phyloP scores from a whole-genome alignment of 2,797 vertebrate species.

The Eremophila alpestris region DNA sequence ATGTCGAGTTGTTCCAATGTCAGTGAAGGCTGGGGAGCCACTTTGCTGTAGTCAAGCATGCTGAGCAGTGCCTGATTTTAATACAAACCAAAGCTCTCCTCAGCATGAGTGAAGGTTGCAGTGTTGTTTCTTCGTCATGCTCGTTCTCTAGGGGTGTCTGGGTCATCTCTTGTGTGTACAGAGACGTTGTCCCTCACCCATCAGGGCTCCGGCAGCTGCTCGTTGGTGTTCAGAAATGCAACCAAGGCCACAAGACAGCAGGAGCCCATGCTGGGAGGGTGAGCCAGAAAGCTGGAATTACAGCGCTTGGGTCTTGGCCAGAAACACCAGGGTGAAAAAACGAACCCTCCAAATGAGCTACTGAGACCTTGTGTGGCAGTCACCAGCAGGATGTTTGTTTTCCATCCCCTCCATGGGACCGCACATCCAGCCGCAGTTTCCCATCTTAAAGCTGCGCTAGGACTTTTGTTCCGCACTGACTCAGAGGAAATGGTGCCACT shows the following conservation, averaged over 20 bases:
- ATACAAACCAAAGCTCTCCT: background rate
- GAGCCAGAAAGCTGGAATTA: constrained; percentile 11
- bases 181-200: background rate
- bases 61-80: background rate
- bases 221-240: background rate
- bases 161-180: background rate
- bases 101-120: background rate
- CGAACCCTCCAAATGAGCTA: background rate
- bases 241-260: background rate
- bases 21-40: background rate
- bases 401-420: background rate
- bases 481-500: constrained; percentile 58
- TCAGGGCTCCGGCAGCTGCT: background rate
- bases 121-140: background rate
- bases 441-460: background rate
- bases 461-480: constrained; percentile 36
- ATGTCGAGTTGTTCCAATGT: background rate
- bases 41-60: background rate
- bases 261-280: background rate
- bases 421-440: background rate
- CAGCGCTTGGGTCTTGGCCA: background rate
- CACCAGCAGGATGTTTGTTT: constrained; percentile 43
- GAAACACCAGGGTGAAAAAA: background rate
- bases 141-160: background rate
- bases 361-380: background rate